phyloP scores from a whole-genome alignment of 2,113 vertebrate species.

The Hydrolagus affinis region DNA sequence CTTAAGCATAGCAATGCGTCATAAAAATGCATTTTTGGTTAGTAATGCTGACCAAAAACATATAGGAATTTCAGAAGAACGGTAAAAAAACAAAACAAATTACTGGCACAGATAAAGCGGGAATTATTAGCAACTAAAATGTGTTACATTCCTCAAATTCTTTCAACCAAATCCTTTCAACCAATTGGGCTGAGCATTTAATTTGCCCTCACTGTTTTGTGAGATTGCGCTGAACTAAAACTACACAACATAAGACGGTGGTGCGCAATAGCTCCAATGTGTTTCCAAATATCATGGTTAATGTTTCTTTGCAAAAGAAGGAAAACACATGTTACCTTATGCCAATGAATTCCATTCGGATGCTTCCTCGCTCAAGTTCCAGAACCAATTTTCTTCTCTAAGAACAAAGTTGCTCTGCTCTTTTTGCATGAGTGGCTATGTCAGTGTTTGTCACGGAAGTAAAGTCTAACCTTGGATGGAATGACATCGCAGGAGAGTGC shows the following conservation, averaged over 20 bases:
- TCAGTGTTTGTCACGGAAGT: not conserved
- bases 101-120: not conserved
- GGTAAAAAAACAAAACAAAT: not conserved
- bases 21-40: too few species aligned
- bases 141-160: conserved; percentile 7
- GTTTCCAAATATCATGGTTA: not conserved
- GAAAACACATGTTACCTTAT: too few species aligned
- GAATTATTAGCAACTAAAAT: conserved; percentile 10
- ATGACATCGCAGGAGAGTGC: not conserved
- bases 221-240: not conserved
- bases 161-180: too few species aligned
- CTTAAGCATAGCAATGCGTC: too few species aligned
- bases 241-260: not conserved
- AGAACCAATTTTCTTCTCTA: not conserved
- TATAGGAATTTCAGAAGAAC: not conserved
- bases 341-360: too few species aligned
- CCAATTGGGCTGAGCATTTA: not conserved
- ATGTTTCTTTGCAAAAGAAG: too few species aligned
- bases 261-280: not conserved
- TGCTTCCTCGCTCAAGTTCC: not conserved
- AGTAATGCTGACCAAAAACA: too few species aligned
- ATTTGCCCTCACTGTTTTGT: not conserved
- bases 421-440: not conserved
- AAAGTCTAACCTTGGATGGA: not conserved
- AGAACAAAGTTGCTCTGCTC: not conserved